Evolutionary conservation across 2,797 vertebrate species (phyloP).

Genomic region (Tapera naevia): DNA sequence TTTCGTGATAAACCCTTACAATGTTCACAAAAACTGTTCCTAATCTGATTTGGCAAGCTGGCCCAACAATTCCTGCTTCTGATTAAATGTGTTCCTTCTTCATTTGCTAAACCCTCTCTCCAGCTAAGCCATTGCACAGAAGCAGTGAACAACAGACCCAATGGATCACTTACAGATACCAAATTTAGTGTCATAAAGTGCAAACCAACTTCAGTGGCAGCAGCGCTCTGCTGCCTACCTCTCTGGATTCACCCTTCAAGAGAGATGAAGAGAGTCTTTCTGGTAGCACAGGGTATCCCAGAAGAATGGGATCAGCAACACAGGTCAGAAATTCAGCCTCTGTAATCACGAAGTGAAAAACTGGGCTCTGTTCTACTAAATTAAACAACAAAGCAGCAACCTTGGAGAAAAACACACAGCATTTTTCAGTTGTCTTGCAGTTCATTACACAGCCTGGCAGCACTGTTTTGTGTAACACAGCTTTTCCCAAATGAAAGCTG

Average conservation of each 20-base stretch:
- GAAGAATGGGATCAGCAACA: not conserved
- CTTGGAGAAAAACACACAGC: not conserved
- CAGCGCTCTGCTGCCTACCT: not conserved
- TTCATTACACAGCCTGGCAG: not conserved
- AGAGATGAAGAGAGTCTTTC: not conserved
- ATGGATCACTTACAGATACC: not conserved
- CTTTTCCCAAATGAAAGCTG: not conserved
- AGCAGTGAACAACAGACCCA: not conserved
- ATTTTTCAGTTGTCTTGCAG: not conserved
- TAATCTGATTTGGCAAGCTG: slow-evolving; percentile 34
- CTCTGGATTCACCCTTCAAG: not conserved
- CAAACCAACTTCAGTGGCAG: not conserved
- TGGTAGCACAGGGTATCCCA: not conserved
- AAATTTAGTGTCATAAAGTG: not conserved
- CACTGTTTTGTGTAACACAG: not conserved
- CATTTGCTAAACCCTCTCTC: not conserved
- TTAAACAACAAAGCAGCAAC: not conserved
- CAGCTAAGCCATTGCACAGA: not conserved
- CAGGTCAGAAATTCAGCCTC: not conserved
- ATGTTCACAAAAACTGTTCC: not conserved
- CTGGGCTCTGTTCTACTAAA: not conserved
- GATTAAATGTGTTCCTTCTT: not conserved
- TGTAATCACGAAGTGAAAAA: not conserved
- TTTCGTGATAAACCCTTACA: not conserved
- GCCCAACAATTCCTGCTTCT: not conserved